phyloP scores from a whole-genome alignment of 1,140 invertebrate genomes.

The Drosophila sp. region DNA sequence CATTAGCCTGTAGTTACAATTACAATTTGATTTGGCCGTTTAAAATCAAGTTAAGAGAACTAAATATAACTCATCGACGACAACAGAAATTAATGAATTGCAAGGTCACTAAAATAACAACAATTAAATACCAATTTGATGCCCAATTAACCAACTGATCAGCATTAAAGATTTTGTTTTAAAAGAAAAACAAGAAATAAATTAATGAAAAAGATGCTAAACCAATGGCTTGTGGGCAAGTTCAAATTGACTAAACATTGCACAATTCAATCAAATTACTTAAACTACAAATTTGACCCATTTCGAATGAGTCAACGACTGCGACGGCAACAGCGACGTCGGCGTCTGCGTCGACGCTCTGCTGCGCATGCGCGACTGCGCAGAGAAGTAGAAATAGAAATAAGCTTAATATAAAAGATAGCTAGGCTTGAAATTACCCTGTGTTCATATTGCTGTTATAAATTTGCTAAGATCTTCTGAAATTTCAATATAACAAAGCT shows the following conservation, averaged over 20 bases:
- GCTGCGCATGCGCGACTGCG: conserved; percentile 68
- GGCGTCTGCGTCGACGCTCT: conserved; percentile 31
- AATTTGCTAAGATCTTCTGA: no score
- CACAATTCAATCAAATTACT: conserved; percentile 43
- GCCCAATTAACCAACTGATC: conserved; percentile 54
- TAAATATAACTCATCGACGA: conserved; percentile 3
- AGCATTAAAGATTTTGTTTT: background rate
- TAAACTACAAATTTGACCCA: conserved; percentile 58
- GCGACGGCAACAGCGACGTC: conserved; percentile 26
- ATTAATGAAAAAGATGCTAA: conserved; percentile 33
- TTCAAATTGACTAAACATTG: conserved; percentile 23
- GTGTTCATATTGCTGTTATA: no score
- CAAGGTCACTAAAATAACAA: conserved; percentile 56
- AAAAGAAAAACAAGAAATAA: no score
- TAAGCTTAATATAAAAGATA: conserved; percentile 2
- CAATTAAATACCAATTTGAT: conserved; percentile 69
- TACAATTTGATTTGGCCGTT: background rate
- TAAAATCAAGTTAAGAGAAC: background rate
- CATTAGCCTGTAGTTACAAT: background rate
- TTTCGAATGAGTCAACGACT: conserved; percentile 56
- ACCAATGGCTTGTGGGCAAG: conserved; percentile 20
- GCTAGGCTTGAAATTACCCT: conserved; percentile 7
- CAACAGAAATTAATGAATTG: background rate
- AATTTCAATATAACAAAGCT: no score
- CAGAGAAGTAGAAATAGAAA: conserved; percentile 37